These are phyloP conservation scores for Galeopterus variegatus DNA, from an alignment of 2,113 vertebrate species.

Conservation along the genomic window DNA sequence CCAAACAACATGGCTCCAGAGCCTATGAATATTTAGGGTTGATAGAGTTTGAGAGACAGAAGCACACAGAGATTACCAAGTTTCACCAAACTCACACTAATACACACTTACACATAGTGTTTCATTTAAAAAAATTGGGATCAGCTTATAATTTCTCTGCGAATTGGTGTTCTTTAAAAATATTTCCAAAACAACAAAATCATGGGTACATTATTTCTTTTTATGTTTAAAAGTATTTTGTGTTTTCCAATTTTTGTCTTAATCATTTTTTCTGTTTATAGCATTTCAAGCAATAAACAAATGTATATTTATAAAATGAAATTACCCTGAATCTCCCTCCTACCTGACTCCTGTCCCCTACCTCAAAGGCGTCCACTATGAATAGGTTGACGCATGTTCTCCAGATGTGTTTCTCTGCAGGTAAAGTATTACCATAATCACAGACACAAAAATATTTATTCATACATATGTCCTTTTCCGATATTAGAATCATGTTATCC, in stretches of 20 bases:
- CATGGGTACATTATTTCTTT: background rate
- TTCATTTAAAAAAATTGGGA: background rate
- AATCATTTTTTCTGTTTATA: background rate
- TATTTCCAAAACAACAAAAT: background rate
- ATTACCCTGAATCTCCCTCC: background rate
- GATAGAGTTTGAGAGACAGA: background rate
- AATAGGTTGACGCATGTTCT: no score
- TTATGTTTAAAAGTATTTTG: background rate
- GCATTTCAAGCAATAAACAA: background rate
- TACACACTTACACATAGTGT: background rate
- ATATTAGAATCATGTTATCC: no score
- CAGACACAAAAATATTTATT: no score
- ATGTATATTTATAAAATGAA: background rate
- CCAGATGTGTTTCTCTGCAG: no score
- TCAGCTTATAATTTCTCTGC: background rate
- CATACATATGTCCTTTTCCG: no score
- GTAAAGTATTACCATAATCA: no score
- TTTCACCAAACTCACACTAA: background rate
- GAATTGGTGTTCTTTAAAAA: background rate
- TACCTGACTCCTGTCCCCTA: background rate
- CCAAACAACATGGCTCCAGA: background rate
- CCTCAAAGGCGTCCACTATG: no score
- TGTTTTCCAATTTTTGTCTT: background rate
- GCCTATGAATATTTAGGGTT: background rate
- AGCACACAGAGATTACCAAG: background rate